phyloP scores from a whole-genome alignment of 2,113 vertebrate species.

The Cromileptes altivelis region DNA sequence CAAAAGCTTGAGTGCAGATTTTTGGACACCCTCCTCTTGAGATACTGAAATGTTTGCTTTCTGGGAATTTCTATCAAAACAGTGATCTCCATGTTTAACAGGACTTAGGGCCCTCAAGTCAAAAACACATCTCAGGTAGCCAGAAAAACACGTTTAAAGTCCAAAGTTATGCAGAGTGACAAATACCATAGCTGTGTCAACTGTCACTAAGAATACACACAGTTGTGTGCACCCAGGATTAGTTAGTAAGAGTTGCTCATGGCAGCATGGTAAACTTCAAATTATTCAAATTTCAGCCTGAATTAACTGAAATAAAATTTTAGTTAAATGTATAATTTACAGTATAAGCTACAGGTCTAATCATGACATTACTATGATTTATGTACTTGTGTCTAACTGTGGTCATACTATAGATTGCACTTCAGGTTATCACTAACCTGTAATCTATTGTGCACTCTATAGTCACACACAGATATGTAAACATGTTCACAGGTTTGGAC shows the following conservation, averaged over 20 bases:
- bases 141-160: conserved; percentile 11
- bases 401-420: not conserved
- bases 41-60: not conserved
- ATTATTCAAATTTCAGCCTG: not conserved
- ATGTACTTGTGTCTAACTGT: not conserved
- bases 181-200: conserved; percentile 1
- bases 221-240: not conserved
- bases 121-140: not conserved
- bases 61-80: not conserved
- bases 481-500: conserved; percentile 13
- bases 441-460: conserved; percentile 6
- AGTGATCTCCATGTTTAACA: not conserved
- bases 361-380: not conserved
- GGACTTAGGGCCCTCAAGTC: not conserved
- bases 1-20: not conserved
- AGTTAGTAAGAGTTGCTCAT: not conserved
- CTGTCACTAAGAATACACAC: conserved; percentile 27
- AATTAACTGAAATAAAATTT: not conserved
- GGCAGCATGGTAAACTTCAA: not conserved
- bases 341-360: not conserved
- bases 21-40: not conserved
- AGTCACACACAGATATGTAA: conserved; percentile 37
- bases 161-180: not conserved
- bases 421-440: conserved; percentile 7
- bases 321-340: not conserved